Conservation (phyloP, 2,113 vertebrate genomes). For the Tetraodon nigroviridis region DNA sequence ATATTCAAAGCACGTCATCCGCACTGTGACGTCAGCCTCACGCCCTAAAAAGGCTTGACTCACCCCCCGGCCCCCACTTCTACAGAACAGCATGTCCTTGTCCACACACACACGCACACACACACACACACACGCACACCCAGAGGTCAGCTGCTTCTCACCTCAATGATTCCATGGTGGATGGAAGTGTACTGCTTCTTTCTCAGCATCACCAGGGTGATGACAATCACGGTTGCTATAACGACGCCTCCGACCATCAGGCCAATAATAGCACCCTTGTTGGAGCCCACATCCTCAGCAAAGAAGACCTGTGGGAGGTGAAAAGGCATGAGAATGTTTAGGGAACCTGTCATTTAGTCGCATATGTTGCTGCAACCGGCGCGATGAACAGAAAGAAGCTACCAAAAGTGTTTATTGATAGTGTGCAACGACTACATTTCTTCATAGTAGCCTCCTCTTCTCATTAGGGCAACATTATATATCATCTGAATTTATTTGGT, state of each 20-base stretch:
- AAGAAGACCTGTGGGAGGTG: constrained; percentile 83
- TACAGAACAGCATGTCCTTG: no score
- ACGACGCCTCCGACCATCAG: constrained; percentile 98
- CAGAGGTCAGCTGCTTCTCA: constrained; percentile 51
- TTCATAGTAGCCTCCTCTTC: no score
- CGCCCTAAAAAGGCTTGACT: no score
- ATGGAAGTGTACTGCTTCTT: constrained; percentile 99
- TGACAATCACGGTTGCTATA: constrained; percentile 98
- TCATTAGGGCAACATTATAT: no score
- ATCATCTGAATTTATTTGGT: no score
- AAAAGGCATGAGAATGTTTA: background rate
- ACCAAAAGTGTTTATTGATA: no score
- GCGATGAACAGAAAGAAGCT: no score
- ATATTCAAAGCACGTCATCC: no score
- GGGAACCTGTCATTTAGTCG: no score
- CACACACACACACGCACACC: constrained; percentile 7
- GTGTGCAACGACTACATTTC: no score
- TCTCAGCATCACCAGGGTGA: constrained; percentile 98
- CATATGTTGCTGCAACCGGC: no score
- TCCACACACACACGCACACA: background rate
- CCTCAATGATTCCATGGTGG: constrained; percentile 97
- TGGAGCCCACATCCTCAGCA: constrained; percentile 93
- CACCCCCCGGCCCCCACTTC: no score
- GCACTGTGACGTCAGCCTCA: background rate
- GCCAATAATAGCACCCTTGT: constrained; percentile 98